Percentiles rank a stretch among this genome's conserved stretches.
Conservation (phyloP, 2,797 vertebrate species). For the Gymnothorax javanicus region DNA sequence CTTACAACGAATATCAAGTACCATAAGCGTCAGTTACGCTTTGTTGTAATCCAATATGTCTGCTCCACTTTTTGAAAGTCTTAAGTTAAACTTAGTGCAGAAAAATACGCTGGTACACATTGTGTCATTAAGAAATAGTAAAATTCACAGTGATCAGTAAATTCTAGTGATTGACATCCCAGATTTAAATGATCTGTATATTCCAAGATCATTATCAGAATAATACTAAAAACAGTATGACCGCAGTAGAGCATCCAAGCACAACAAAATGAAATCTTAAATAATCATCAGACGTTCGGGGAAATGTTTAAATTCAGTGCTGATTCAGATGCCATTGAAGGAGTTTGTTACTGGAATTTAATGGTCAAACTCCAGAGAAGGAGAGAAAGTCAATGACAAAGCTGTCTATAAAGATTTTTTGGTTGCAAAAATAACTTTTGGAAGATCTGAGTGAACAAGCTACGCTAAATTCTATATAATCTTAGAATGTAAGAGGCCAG, state of each 20-base stretch:
- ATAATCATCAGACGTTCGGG: background rate
- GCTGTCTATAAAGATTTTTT: background rate
- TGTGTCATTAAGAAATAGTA: no score
- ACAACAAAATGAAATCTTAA: background rate
- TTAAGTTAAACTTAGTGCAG: no score
- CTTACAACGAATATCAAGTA: background rate
- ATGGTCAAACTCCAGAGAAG: background rate
- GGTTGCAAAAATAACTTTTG: background rate
- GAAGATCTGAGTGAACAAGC: background rate
- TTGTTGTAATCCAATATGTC: background rate
- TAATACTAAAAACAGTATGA: background rate
- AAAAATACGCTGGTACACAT: no score
- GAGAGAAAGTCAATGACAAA: background rate
- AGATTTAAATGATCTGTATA: background rate
- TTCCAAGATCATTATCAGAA: background rate
- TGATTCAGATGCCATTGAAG: background rate
- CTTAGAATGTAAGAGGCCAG: background rate
- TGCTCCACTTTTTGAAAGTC: no score
- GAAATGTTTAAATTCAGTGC: background rate
- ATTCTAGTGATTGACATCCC: background rate
- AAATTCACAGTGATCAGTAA: background rate
- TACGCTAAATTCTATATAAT: background rate
- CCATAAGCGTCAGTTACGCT: background rate
- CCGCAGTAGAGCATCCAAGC: background rate
- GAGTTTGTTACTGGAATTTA: background rate